Percentiles rank a stretch among this genome's conserved stretches.
These are phyloP conservation scores for Mimas tiliae DNA, from an alignment of 2,888 invertebrate species.

Conservation along the genomic window DNA sequence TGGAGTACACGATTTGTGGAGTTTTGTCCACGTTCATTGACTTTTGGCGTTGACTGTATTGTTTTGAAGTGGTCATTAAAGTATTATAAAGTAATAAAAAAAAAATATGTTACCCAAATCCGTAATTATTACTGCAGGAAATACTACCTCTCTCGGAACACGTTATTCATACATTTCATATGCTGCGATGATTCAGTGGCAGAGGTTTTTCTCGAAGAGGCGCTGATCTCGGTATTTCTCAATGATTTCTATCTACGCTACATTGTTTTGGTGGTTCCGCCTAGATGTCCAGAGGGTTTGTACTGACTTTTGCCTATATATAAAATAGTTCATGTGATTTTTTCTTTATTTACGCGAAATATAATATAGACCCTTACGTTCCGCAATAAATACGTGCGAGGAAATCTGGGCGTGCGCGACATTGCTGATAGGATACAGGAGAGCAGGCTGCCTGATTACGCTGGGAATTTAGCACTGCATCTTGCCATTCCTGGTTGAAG, in stretches of 20 bases:
- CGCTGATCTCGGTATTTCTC: constrained; percentile 73
- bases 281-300: constrained; percentile 64
- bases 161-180: constrained; percentile 86
- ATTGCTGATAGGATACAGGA: no score
- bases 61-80: no score
- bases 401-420: no score
- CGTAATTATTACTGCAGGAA: constrained; percentile 52
- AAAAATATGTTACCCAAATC: neutral
- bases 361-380: no score
- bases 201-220: constrained; percentile 65
- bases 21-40: no score
- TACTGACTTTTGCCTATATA: constrained; percentile 2
- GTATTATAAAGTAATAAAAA: no score
- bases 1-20: no score
- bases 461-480: no score
- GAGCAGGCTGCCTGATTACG: no score
- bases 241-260: constrained; percentile 72
- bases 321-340: neutral
- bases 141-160: constrained; percentile 75
- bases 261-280: constrained; percentile 80
- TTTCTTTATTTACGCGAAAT: neutral
- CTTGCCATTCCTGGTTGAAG: no score
- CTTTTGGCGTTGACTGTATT: no score
- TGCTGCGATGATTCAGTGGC: constrained; percentile 75
- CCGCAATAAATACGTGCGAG: no score